Percentiles rank a stretch among this genome's conserved stretches.
These are phyloP conservation scores for Pangasianodon gigas DNA, from an alignment of 2,113 vertebrate genomes.

Conservation along the genomic window DNA sequence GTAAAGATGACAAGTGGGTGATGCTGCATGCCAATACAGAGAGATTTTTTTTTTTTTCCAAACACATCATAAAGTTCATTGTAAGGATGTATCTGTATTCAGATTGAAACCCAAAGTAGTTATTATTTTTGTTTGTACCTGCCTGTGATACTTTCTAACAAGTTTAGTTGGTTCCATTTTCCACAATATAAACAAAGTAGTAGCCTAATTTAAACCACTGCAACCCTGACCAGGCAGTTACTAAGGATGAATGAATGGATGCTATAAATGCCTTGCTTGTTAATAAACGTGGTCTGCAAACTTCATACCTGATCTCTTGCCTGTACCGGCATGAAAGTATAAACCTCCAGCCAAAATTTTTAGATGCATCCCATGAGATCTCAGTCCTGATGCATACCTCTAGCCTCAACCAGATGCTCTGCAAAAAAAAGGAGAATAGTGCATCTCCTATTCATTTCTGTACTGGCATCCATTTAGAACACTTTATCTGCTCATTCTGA, in stretches of 20 bases:
- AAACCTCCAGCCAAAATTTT: background rate
- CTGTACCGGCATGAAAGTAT: background rate
- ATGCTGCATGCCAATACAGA: background rate
- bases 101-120: background rate
- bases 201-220: background rate
- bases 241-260: background rate
- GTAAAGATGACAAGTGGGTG: constrained; percentile 3
- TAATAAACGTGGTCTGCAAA: background rate
- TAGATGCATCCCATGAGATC: background rate
- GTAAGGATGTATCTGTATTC: background rate
- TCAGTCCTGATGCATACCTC: background rate
- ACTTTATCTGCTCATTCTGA: background rate
- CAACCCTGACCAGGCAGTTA: background rate
- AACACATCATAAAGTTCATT: background rate
- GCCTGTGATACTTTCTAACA: background rate
- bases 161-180: background rate
- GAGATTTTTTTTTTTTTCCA: background rate
- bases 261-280: background rate
- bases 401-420: background rate
- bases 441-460: background rate
- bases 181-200: background rate
- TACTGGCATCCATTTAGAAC: background rate
- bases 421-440: background rate
- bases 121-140: background rate
- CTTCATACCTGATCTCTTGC: background rate